Evolutionary conservation across 2,888 invertebrate genomes (phyloP).

Genomic region (Volucella inflata): DNA sequence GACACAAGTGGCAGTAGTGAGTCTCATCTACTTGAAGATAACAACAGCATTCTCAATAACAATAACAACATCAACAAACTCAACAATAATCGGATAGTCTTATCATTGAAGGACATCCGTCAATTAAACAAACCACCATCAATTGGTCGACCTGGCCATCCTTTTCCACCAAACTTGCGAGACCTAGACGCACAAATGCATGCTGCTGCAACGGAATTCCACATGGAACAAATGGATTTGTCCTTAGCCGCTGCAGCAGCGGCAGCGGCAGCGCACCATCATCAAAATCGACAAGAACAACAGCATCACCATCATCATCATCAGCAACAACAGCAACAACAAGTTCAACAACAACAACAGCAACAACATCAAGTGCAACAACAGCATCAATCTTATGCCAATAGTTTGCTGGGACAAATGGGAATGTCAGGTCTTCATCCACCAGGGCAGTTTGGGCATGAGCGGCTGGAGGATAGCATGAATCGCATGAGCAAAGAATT

Average conservation of each 20-base stretch:
- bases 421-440: constrained; percentile 79
- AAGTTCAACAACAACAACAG: constrained; percentile 76
- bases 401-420: constrained; percentile 81
- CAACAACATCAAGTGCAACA: constrained; percentile 77
- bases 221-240: constrained; percentile 84
- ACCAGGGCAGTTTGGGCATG: constrained; percentile 81
- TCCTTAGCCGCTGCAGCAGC: constrained; percentile 83
- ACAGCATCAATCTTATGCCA: constrained; percentile 82
- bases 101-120: constrained; percentile 83
- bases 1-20: constrained; percentile 76
- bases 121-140: constrained; percentile 83
- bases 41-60: constrained; percentile 79
- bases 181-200: constrained; percentile 82
- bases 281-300: constrained; percentile 71
- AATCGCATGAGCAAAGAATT: constrained; percentile 83
- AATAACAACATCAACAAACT: constrained; percentile 81
- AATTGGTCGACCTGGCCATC: constrained; percentile 77
- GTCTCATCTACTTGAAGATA: constrained; percentile 76
- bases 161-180: constrained; percentile 78
- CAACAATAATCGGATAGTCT: constrained; percentile 83
- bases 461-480: constrained; percentile 83
- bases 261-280: constrained; percentile 81
- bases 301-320: constrained; percentile 68
- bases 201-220: constrained; percentile 81
- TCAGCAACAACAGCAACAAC: constrained; percentile 64